phyloP scores from a whole-genome alignment of 2,888 invertebrate genomes.

The Athrips mouffetella region DNA sequence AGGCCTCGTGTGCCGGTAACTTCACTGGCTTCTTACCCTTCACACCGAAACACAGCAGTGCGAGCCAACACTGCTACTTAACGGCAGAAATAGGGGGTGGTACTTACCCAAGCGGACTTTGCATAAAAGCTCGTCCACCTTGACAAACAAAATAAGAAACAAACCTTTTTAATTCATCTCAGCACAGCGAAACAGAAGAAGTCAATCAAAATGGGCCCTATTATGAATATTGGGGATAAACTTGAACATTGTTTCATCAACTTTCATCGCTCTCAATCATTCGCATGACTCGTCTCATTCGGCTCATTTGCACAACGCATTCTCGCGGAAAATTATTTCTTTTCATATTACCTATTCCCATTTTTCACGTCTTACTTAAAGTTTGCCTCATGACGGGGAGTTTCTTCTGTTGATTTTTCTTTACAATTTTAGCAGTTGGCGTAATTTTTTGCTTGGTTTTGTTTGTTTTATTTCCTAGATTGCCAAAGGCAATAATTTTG shows the following conservation, averaged over 20 bases:
- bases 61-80: too few species aligned
- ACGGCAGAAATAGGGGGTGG: too few species aligned
- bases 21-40: too few species aligned
- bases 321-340: conserved; percentile 79
- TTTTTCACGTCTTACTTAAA: conserved; percentile 77
- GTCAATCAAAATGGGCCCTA: conserved; percentile 5
- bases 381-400: conserved; percentile 54
- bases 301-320: conserved; percentile 77
- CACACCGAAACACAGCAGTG: too few species aligned
- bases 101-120: too few species aligned
- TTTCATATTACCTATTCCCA: conserved; percentile 74
- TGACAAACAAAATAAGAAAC: too few species aligned
- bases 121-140: too few species aligned
- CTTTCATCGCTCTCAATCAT: conserved; percentile 75
- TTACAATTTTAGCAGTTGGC: conserved; percentile 31
- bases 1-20: too few species aligned
- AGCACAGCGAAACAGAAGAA: too few species aligned
- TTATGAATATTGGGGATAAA: conserved; percentile 23
- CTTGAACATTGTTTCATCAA: conserved; percentile 68
- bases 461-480: conserved; percentile 25
- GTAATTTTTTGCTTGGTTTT: conserved; percentile 33
- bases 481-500: too few species aligned
- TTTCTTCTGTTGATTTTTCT: conserved; percentile 60
- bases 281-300: conserved; percentile 72
- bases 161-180: too few species aligned